Percentiles rank a stretch among this genome's conserved stretches.
These are phyloP conservation scores for Idris sp. DNA, from an alignment of 1,140 invertebrate genomes.

Conservation along the genomic window DNA sequence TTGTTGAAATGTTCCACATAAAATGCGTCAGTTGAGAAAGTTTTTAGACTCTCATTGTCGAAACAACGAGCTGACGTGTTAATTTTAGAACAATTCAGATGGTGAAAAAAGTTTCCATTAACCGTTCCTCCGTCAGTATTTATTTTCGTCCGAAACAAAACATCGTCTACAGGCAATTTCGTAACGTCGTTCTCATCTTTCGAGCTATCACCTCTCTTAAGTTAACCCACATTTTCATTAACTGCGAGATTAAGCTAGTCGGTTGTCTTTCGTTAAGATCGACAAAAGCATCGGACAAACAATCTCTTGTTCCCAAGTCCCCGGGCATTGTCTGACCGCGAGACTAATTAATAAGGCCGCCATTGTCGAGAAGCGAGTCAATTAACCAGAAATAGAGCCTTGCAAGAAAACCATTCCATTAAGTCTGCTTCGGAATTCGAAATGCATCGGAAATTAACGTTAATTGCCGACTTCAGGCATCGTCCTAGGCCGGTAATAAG, in stretches of 20 bases:
- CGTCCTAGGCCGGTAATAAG: slow-evolving; percentile 45
- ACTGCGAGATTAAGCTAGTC: slow-evolving; percentile 23
- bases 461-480: slow-evolving; percentile 43
- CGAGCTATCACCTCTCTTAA: slow-evolving; percentile 29
- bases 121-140: slow-evolving; percentile 26
- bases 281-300: no score
- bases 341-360: no score
- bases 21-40: no score
- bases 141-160: slow-evolving; percentile 55
- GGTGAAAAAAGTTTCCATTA: slow-evolving; percentile 37
- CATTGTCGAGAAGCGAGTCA: no score
- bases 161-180: slow-evolving; percentile 44
- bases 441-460: slow-evolving; percentile 64
- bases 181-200: slow-evolving; percentile 27
- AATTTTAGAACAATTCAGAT: slow-evolving; percentile 43
- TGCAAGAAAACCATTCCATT: slow-evolving; percentile 4
- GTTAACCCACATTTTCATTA: slow-evolving; percentile 45
- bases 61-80: slow-evolving; percentile 7
- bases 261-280: slow-evolving; percentile 1
- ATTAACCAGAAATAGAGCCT: no score
- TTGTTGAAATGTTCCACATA: no score
- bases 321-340: no score
- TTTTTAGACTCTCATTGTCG: not conserved
- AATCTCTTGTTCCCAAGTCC: no score
- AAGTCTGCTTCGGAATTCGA: slow-evolving; percentile 15